Evolutionary conservation across 2,888 invertebrate species (phyloP).

Genomic region (Leucophenga montana): DNA sequence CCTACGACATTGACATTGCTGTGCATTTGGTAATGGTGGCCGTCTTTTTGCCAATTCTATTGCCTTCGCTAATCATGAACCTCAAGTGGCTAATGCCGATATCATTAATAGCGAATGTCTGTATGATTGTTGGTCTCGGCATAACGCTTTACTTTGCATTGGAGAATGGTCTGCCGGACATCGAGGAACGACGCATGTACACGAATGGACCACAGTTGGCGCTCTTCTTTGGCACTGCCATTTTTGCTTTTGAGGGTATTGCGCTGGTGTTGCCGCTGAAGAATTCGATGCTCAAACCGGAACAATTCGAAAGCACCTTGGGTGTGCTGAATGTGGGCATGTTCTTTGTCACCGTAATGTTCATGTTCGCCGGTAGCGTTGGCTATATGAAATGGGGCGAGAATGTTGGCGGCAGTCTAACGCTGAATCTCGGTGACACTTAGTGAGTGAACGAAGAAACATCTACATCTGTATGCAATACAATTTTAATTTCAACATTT

Average conservation of each 20-base stretch:
- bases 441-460: slow-evolving; percentile 56
- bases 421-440: slow-evolving; percentile 83
- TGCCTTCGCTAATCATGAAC: slow-evolving; percentile 84
- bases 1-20: slow-evolving; percentile 77
- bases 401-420: slow-evolving; percentile 86
- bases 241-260: slow-evolving; percentile 98
- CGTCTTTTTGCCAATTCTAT: slow-evolving; percentile 81
- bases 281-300: slow-evolving; percentile 89
- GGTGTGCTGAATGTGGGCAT: slow-evolving; percentile 95
- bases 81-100: slow-evolving; percentile 84
- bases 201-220: slow-evolving; percentile 81
- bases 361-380: slow-evolving; percentile 87
- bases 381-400: slow-evolving; percentile 93
- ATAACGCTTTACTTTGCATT: slow-evolving; percentile 85
- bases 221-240: slow-evolving; percentile 94
- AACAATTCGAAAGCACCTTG: slow-evolving; percentile 82
- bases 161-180: slow-evolving; percentile 81
- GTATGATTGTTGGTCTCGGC: slow-evolving; percentile 80
- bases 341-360: slow-evolving; percentile 82
- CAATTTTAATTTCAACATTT: not conserved
- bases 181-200: slow-evolving; percentile 76
- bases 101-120: slow-evolving; percentile 84
- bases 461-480: too few relatives aligned
- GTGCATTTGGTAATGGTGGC: slow-evolving; percentile 84
- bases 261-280: slow-evolving; percentile 94